Evolutionary conservation across 2,888 invertebrate genomes (phyloP).

Genomic region (Ochropleura plecta): DNA sequence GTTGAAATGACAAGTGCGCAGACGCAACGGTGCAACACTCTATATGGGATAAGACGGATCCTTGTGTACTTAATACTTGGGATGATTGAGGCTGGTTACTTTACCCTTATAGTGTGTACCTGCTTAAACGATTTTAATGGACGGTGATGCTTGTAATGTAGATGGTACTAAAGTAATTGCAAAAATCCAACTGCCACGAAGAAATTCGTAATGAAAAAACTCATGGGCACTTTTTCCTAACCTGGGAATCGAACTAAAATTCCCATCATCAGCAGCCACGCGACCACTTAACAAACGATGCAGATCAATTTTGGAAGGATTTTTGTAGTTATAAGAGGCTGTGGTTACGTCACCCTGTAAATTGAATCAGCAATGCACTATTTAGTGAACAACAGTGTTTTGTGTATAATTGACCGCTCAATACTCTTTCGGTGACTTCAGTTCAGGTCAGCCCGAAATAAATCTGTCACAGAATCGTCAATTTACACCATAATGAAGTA

Average conservation of each 20-base stretch:
- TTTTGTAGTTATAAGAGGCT: background rate
- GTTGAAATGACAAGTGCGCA: constrained; percentile 47
- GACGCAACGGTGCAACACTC: constrained; percentile 61
- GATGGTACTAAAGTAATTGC: no score
- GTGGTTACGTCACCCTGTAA: background rate
- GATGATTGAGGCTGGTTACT: constrained; percentile 34
- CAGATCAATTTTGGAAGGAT: background rate
- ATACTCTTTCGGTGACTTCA: no score
- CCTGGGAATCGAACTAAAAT: no score
- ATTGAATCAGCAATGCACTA: constrained; percentile 7
- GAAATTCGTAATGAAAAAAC: no score
- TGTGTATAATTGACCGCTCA: background rate
- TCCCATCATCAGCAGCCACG: no score
- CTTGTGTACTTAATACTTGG: constrained; percentile 37
- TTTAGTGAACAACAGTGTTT: background rate
- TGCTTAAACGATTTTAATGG: constrained; percentile 45
- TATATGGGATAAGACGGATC: constrained; percentile 66
- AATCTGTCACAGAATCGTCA: background rate
- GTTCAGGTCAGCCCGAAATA: background rate
- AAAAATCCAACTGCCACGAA: no score
- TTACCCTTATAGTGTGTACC: constrained; percentile 10
- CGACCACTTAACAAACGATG: no score
- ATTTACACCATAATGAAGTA: background rate
- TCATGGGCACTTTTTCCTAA: no score
- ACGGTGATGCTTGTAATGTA: background rate